phyloP scores from a whole-genome alignment of 1,140 invertebrate genomes.

The Papilio machaon region DNA sequence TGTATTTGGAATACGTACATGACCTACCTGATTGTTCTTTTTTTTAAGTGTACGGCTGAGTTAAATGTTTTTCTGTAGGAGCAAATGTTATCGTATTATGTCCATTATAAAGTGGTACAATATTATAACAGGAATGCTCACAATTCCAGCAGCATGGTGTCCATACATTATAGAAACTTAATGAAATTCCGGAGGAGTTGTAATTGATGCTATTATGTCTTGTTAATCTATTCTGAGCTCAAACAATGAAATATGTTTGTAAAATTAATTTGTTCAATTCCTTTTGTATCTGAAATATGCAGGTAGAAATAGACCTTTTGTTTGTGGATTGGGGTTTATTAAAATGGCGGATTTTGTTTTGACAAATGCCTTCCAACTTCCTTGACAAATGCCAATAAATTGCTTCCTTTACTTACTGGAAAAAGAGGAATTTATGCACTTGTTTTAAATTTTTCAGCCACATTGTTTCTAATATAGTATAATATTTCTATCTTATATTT shows the following conservation, averaged over 20 bases:
- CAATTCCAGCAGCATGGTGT: background rate
- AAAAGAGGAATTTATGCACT: background rate
- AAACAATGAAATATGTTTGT: slow-evolving; percentile 31
- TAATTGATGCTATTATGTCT: slow-evolving; percentile 35
- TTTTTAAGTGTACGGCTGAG: too few relatives aligned
- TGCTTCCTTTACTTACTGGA: background rate
- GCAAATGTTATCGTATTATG: too few relatives aligned
- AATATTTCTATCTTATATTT: too few relatives aligned
- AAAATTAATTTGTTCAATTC: slow-evolving; percentile 6
- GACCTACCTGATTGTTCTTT: too few relatives aligned
- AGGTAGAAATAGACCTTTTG: background rate
- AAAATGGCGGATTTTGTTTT: background rate
- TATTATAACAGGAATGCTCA: background rate
- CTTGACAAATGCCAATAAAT: background rate
- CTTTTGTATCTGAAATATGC: slow-evolving; percentile 5
- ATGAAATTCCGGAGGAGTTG: slow-evolving; percentile 9
- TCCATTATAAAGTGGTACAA: background rate
- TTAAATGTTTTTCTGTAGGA: too few relatives aligned
- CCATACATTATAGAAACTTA: background rate
- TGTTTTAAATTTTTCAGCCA: too few relatives aligned
- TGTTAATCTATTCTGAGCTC: slow-evolving; percentile 22
- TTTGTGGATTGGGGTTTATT: background rate
- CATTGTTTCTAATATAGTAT: too few relatives aligned
- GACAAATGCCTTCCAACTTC: background rate
- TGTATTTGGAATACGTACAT: too few relatives aligned